Evolutionary conservation across 1,140 invertebrate species (phyloP), one percentile per base, ranked within the genome.

Genomic region (Macrosteles quadrilineatus): DNA sequence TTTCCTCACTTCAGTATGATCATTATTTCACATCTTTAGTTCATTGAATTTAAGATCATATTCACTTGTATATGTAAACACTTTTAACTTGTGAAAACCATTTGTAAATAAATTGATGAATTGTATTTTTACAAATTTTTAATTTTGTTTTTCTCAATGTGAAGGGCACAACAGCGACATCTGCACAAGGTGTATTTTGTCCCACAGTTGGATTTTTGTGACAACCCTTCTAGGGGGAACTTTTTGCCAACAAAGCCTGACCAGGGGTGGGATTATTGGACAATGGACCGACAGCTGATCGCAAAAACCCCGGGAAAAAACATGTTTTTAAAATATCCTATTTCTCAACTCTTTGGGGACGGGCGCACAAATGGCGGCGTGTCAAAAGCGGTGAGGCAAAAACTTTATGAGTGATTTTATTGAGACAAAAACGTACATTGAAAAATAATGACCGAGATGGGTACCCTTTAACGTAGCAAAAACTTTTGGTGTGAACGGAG

Each of bases 311-410:
- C 12, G 23, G 23, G 55, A 59, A 59, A 59, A 59, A 59, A 59
- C 55, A 59, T 59, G 55, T 59, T 59, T 59, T 59, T 59, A 59
- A 59, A 59, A 59, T 59, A 59, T 59, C 55, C 55, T 9, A 59
- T 59, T 59, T 59, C 55, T 30, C 21, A 59, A 59, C 55, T 25
- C 55, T 59, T 59, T 53, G 9, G 21, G 6, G 25, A 25, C 4
- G 55, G 55, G 55, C 27, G 6, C 4, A 27, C 25, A 59, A 59
- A 59, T 59, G 55, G 55, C 55, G 55, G 55, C 25, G 11, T n/a
- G 21, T 59, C 55, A 30, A 59, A 59, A 29, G 25, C 21, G 12
- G 12, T 11, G 21, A 2, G 55, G 4, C 17, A 25, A 14, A 59
- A 59, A 30, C 47, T 9, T 11, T 21, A 19, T 4, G 14, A 11